Evolutionary conservation across 2,113 vertebrate genomes (phyloP), one percentile per base, ranked within the genome.

Genomic region (Rhea americana): DNA sequence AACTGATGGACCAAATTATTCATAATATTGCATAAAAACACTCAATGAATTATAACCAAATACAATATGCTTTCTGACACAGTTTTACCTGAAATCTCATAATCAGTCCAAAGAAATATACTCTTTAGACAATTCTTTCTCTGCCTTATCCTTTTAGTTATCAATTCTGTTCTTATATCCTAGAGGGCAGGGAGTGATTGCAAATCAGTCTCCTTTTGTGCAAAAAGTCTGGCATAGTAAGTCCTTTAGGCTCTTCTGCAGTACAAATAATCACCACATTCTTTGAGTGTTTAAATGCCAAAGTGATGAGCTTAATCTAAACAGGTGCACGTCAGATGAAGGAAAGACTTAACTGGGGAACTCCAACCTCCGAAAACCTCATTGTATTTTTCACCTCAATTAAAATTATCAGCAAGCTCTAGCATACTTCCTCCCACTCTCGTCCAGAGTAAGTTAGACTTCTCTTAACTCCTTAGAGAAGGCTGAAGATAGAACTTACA

Each of bases 341-440:
- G 92, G 41, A 41, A 79, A 62, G 67, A 50, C 21, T 93, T 89
- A 91, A 92, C 11, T 91, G 85, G 30, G 89, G 67, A 85, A 77
- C 37, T 90, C 43, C 19, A 91, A 39, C 19, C 28, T 86, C 66
- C 45, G 45, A 95, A 82, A 47, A 92, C 82, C 37, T 85, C 79
- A 87, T 91, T 73, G 35, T 63, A 89, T 91, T 92, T 89, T 92
- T 91, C 75, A 77, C 55, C 79, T 85, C 75, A 87, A 83, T 91
- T 91, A 92, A 91, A 91, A 87, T 78, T 87, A 74, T 74, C 82
- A 93, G 47, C 51, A 92, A 87, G 47, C 16, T 85, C 43, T 77
- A 85, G 82, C 74, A 68, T 41, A 89, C 8, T 85, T 87, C 24
- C 47, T 87, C 24, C 47, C 16, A 43, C 13, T 32, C 7, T 62